A percentile compares a stretch with the other conserved stretches of the same genome.
Evolutionary conservation across 2,113 vertebrate species (phyloP).

Genomic region (Dasyurus viverrinus): DNA sequence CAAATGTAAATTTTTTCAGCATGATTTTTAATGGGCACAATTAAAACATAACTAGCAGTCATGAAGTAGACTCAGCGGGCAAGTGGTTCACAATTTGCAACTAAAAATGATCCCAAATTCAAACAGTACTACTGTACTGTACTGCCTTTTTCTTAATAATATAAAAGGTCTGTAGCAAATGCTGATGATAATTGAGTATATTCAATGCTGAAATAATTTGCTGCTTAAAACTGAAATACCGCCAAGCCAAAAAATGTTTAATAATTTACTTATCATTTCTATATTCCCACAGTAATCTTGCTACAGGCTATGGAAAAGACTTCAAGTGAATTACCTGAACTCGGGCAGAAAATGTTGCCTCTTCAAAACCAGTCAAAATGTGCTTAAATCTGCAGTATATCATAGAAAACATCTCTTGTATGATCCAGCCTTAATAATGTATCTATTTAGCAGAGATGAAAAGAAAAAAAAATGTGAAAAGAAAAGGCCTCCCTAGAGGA

Average conservation of each 20-base stretch:
- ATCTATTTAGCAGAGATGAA: slow-evolving; percentile 75
- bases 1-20: slow-evolving; percentile 99
- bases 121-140: slow-evolving; percentile 77
- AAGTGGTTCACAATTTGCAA: slow-evolving; percentile 96
- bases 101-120: slow-evolving; percentile 84
- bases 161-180: slow-evolving; percentile 85
- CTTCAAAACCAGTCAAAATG: slow-evolving; percentile 82
- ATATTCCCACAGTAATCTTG: slow-evolving; percentile 88
- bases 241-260: slow-evolving; percentile 82
- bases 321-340: slow-evolving; percentile 87
- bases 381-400: slow-evolving; percentile 88
- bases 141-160: slow-evolving; percentile 80
- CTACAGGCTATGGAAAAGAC: slow-evolving; percentile 88
- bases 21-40: slow-evolving; percentile 98
- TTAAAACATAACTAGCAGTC: slow-evolving; percentile 96
- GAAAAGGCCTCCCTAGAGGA: slow-evolving; percentile 77
- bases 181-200: slow-evolving; percentile 78
- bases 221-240: slow-evolving; percentile 83
- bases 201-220: slow-evolving; percentile 91
- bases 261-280: slow-evolving; percentile 84
- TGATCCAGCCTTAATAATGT: slow-evolving; percentile 77
- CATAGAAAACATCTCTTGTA: slow-evolving; percentile 84
- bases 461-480: slow-evolving; percentile 79
- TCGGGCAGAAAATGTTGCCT: slow-evolving; percentile 83
- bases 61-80: slow-evolving; percentile 98